A percentile compares a stretch with the other conserved stretches of the same genome.
phyloP scores from a whole-genome alignment of 2,888 invertebrate genomes.

The Acleris literana region DNA sequence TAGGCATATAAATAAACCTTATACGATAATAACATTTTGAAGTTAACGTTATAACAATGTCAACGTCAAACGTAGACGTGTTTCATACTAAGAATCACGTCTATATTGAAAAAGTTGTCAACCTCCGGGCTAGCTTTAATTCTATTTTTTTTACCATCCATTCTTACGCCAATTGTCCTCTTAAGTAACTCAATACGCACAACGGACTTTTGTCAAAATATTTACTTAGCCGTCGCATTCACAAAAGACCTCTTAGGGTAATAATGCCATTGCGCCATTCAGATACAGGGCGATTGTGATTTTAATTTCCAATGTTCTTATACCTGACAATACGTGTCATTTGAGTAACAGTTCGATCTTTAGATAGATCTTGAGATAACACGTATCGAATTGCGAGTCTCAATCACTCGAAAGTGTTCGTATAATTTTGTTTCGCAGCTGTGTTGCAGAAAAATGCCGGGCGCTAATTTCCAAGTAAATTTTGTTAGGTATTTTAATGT shows the following conservation, averaged over 20 bases:
- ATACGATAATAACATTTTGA: too few relatives aligned
- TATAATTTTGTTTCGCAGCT: constrained; percentile 52
- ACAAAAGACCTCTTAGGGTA: constrained; percentile 73
- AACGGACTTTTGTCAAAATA: constrained; percentile 81
- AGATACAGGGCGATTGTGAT: constrained; percentile 70
- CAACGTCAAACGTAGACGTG: neutral
- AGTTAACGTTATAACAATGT: too few relatives aligned
- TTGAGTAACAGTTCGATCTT: constrained; percentile 56
- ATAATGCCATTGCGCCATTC: constrained; percentile 71
- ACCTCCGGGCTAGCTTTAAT: constrained; percentile 25
- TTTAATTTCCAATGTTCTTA: constrained; percentile 65
- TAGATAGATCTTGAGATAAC: constrained; percentile 71
- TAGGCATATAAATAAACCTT: too few relatives aligned
- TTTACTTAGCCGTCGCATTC: constrained; percentile 68
- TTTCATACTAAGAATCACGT: constrained; percentile 19
- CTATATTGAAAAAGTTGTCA: constrained; percentile 25
- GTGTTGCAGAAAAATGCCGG: constrained; percentile 29
- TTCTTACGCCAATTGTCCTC: constrained; percentile 66
- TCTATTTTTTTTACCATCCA: constrained; percentile 53
- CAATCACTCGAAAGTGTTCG: constrained; percentile 42
- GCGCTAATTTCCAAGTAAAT: neutral
- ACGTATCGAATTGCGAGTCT: constrained; percentile 62
- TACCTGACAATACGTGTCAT: constrained; percentile 46
- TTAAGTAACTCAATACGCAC: constrained; percentile 75
- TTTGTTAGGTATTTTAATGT: neutral